These are phyloP conservation scores for Vipera latastei DNA, from an alignment of 2,797 vertebrate genomes.

Conservation along the genomic window DNA sequence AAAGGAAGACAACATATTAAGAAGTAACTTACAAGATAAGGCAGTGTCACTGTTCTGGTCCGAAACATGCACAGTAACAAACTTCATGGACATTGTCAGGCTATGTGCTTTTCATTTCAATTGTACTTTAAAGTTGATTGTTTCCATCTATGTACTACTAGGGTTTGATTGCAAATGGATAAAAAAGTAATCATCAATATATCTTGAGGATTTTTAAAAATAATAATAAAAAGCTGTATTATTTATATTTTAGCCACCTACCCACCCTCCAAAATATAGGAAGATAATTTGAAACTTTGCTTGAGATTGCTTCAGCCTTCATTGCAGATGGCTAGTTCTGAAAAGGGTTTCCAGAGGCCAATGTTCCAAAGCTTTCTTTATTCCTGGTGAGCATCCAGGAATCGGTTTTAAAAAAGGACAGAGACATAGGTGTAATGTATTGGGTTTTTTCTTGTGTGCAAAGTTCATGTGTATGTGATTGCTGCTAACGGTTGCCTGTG, in stretches of 20 bases:
- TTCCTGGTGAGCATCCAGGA: not conserved
- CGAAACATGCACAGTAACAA: slow-evolving; percentile 22
- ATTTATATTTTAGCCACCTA: not conserved
- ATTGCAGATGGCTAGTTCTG: not conserved
- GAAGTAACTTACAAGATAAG: slow-evolving; percentile 23
- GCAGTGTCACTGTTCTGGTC: slow-evolving; percentile 37
- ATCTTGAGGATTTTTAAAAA: not conserved
- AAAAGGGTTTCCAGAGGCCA: not conserved
- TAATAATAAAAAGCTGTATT: not conserved
- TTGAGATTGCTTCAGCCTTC: not conserved
- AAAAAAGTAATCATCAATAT: not conserved
- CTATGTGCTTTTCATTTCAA: slow-evolving; percentile 29
- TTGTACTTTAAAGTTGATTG: slow-evolving; percentile 30
- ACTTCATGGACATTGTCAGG: slow-evolving; percentile 36
- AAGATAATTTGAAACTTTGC: not conserved
- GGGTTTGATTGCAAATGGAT: slow-evolving; percentile 13
- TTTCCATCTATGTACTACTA: not conserved
- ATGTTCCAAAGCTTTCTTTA: not conserved
- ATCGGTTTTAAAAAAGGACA: not conserved
- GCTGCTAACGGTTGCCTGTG: no score
- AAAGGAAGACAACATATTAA: slow-evolving; percentile 13
- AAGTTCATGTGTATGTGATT: no score
- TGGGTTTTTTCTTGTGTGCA: no score
- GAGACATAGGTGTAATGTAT: not conserved
- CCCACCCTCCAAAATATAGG: not conserved